A percentile compares a stretch with the other conserved stretches of the same genome.
phyloP scores from a whole-genome alignment of 92 coral and sea anemone species.

The Actinostola sp. region DNA sequence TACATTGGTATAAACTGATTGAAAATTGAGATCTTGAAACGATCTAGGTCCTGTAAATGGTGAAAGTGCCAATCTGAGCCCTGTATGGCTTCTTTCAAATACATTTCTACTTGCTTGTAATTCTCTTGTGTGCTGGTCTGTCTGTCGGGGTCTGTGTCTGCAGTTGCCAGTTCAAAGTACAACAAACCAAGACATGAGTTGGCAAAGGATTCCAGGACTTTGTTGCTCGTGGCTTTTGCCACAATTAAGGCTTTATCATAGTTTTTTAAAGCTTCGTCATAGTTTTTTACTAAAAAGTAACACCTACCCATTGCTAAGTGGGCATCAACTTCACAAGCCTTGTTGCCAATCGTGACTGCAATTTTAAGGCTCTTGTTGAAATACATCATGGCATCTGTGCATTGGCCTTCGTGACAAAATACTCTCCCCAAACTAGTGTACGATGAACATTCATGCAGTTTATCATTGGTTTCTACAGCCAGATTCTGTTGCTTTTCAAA shows the following conservation, averaged over 20 bases:
- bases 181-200: neutral
- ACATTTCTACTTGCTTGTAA: neutral
- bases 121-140: neutral
- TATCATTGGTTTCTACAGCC: neutral
- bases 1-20: neutral
- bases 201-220: neutral
- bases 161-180: neutral
- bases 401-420: neutral
- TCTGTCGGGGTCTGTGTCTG: too few relatives aligned
- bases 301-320: neutral
- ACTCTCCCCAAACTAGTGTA: neutral
- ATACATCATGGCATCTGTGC: neutral
- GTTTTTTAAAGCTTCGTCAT: too few relatives aligned
- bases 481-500: neutral
- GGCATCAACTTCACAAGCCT: neutral
- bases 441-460: neutral
- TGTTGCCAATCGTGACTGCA: neutral
- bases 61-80: conserved; percentile 20
- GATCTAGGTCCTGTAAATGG: conserved; percentile 15
- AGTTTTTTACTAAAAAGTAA: too few relatives aligned
- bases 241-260: neutral
- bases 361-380: neutral
- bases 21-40: conserved; percentile 19
- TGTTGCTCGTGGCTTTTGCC: neutral
- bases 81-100: conserved; percentile 11